A percentile compares a stretch with the other conserved stretches of the same genome.
Conservation (phyloP, 2,888 invertebrate species). For the Octonoba sinensis region DNA sequence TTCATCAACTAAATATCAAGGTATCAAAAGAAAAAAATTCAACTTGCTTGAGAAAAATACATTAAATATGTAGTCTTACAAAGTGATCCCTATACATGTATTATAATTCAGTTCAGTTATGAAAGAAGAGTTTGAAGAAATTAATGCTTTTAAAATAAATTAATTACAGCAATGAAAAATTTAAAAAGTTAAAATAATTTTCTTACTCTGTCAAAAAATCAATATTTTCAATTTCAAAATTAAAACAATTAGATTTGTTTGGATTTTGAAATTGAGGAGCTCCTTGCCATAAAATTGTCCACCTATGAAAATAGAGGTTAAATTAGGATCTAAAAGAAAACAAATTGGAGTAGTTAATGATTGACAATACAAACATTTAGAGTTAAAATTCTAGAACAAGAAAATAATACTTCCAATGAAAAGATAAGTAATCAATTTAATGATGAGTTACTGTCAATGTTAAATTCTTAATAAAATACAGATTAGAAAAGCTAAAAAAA, state of each 20-base stretch:
- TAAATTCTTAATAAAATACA: background rate
- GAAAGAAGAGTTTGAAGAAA: too few species aligned
- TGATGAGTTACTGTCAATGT: too few species aligned
- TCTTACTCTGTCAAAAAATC: conserved; percentile 64
- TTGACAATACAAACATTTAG: background rate
- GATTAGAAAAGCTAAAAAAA: background rate
- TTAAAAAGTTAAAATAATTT: background rate
- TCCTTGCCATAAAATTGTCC: conserved; percentile 58
- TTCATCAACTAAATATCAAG: too few species aligned
- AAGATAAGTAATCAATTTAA: too few species aligned
- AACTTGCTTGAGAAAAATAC: too few species aligned
- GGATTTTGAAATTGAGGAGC: conserved; percentile 22
- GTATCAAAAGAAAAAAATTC: too few species aligned
- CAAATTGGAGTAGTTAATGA: background rate
- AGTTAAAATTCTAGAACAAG: background rate
- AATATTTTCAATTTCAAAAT: conserved; percentile 32
- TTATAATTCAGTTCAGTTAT: too few species aligned
- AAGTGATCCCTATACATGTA: too few species aligned
- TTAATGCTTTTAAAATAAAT: too few species aligned
- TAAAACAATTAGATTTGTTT: conserved; percentile 47
- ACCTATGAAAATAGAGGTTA: conserved; percentile 18
- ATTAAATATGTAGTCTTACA: too few species aligned
- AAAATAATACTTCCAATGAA: too few species aligned
- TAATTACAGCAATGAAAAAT: too few species aligned
- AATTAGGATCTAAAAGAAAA: background rate